These are phyloP conservation scores for Chloroceryle aenea DNA, from an alignment of 2,113 vertebrate species.

Conservation along the genomic window DNA sequence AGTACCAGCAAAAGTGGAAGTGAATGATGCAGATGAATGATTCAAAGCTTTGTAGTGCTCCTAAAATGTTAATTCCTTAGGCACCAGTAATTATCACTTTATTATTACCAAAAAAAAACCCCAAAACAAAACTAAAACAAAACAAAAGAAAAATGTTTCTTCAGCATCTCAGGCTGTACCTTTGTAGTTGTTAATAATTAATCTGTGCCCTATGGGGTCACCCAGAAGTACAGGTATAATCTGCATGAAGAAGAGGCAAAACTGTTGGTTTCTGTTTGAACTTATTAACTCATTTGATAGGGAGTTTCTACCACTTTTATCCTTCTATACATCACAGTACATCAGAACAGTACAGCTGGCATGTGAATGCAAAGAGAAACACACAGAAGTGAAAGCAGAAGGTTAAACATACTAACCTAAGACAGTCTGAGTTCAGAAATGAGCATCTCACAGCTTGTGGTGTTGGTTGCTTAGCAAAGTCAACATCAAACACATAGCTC, in stretches of 20 bases:
- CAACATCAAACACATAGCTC: background rate
- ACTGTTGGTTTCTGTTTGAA: background rate
- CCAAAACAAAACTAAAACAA: background rate
- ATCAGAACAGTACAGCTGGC: background rate
- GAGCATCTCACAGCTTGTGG: background rate
- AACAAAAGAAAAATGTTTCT: background rate
- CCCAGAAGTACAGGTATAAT: background rate
- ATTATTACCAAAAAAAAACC: background rate
- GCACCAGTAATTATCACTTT: background rate
- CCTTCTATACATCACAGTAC: background rate
- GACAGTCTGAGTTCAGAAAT: background rate
- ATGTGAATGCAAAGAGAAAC: background rate
- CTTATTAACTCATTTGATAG: fast-evolving
- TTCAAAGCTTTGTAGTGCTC: background rate
- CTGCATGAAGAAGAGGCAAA: background rate
- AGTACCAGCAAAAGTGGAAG: background rate
- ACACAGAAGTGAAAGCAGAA: background rate
- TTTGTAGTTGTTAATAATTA: background rate
- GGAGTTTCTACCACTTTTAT: background rate
- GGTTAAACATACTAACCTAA: background rate
- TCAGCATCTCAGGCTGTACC: background rate
- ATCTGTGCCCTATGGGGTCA: background rate
- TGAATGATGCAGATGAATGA: background rate
- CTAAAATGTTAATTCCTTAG: background rate
- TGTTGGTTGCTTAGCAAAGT: background rate